Evolutionary conservation across 2,113 vertebrate genomes (phyloP).

Genomic region (Anarrhichthys ocellatus): DNA sequence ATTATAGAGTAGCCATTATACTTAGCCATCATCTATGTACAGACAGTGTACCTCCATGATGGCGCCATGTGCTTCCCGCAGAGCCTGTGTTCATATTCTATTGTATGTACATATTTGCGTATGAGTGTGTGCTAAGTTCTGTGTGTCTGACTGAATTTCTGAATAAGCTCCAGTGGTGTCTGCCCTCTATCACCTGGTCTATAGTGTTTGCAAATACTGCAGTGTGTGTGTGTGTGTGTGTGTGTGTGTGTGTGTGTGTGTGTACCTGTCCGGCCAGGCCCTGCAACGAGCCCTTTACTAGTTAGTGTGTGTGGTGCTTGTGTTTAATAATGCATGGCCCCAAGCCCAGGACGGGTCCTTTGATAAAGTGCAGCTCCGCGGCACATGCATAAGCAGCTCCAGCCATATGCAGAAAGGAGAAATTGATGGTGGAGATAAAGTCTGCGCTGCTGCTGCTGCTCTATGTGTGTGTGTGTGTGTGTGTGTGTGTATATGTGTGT

Average conservation of each 20-base stretch:
- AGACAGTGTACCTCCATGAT: constrained; percentile 9
- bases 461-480: constrained; percentile 34
- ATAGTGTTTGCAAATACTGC: constrained; percentile 47
- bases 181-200: constrained; percentile 56
- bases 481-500: constrained; percentile 38
- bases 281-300: constrained; percentile 55
- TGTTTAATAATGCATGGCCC: constrained; percentile 87
- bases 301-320: constrained; percentile 61
- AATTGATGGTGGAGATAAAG: constrained; percentile 87
- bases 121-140: constrained; percentile 24
- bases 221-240: constrained; percentile 35
- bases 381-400: constrained; percentile 85
- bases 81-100: constrained; percentile 10
- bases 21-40: constrained; percentile 2
- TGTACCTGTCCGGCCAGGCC: constrained; percentile 62
- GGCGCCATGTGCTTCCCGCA: neutral
- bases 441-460: constrained; percentile 60
- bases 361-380: constrained; percentile 84
- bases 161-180: constrained; percentile 36
- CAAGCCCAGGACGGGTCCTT: constrained; percentile 80
- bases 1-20: constrained; percentile 1
- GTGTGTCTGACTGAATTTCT: constrained; percentile 35
- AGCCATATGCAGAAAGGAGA: constrained; percentile 84
- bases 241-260: constrained; percentile 39
- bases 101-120: constrained; percentile 20